Conservation (phyloP, 2,113 vertebrate genomes). For the Thymallus thymallus region DNA sequence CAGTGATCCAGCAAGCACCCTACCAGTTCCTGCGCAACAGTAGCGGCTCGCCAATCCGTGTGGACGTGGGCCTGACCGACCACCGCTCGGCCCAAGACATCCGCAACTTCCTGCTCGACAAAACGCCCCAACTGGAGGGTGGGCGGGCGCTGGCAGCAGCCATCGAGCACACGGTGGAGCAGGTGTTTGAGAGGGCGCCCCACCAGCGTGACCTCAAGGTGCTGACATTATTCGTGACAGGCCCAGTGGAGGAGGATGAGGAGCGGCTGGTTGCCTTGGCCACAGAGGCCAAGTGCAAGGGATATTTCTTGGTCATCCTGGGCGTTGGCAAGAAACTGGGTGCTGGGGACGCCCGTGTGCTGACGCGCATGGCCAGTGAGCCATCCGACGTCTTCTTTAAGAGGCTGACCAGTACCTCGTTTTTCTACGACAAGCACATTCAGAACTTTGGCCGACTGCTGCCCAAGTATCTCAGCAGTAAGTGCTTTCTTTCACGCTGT, state of each 20-base stretch:
- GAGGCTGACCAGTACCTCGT: constrained; percentile 72
- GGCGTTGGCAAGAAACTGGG: constrained; percentile 78
- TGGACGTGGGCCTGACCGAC: constrained; percentile 84
- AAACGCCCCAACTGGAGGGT: constrained; percentile 85
- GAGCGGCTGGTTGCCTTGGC: constrained; percentile 75
- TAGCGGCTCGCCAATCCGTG: constrained; percentile 73
- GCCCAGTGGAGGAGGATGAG: constrained; percentile 74
- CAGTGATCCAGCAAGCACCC: constrained; percentile 87
- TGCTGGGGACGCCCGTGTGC: constrained; percentile 64
- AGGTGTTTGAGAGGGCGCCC: constrained; percentile 82
- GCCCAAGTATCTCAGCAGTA: constrained; percentile 89
- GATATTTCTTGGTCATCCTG: constrained; percentile 88
- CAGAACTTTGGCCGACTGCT: constrained; percentile 85
- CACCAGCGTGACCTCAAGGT: constrained; percentile 80
- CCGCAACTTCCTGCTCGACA: constrained; percentile 75
- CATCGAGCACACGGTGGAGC: constrained; percentile 78
- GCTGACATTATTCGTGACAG: constrained; percentile 87
- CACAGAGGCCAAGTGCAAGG: constrained; percentile 84
- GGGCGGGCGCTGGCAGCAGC: constrained; percentile 77
- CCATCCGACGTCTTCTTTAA: constrained; percentile 93
- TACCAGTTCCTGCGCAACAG: constrained; percentile 75
- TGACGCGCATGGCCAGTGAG: constrained; percentile 83
- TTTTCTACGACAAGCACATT: constrained; percentile 84
- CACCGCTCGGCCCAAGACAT: constrained; percentile 80
- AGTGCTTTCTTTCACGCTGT: constrained; percentile 60